A percentile compares a stretch with the other conserved stretches of the same genome.
Evolutionary conservation across 2,888 invertebrate species (phyloP).

Genomic region (Andrena hattorfiana): DNA sequence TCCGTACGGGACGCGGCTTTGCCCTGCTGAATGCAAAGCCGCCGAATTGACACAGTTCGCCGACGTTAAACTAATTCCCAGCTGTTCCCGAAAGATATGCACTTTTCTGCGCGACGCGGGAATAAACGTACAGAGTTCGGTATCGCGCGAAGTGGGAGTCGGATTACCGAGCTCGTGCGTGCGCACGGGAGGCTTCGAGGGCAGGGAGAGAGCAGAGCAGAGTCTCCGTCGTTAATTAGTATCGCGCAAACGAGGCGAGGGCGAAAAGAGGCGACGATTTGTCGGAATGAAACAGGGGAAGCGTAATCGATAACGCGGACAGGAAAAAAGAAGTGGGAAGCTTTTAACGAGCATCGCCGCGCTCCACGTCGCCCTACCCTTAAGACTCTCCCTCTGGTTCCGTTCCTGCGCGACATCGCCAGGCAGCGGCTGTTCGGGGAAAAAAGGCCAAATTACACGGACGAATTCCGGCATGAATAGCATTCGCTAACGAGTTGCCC

Average conservation of each 20-base stretch:
- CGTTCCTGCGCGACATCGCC: slow-evolving; percentile 17
- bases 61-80: slow-evolving; percentile 31
- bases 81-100: slow-evolving; percentile 22
- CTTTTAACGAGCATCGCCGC: slow-evolving; percentile 40
- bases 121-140: too few species aligned
- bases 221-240: slow-evolving; percentile 25
- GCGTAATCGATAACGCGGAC: slow-evolving; percentile 30
- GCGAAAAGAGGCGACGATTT: slow-evolving; percentile 14
- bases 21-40: slow-evolving; percentile 6
- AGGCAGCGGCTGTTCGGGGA: neutral
- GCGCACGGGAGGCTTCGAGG: neutral
- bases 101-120: neutral
- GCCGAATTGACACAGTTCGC: slow-evolving; percentile 44
- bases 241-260: neutral
- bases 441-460: slow-evolving; percentile 74
- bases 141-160: neutral
- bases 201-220: neutral
- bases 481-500: slow-evolving; percentile 79
- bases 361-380: slow-evolving; percentile 26
- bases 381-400: slow-evolving; percentile 28
- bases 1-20: neutral
- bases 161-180: neutral
- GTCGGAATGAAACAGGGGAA: neutral
- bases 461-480: slow-evolving; percentile 77
- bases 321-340: neutral